A percentile compares a stretch with the other conserved stretches of the same genome.
Conservation (phyloP, 30 jellyfish, hydroid and myxozoan species). For the Cassiopea andromeda region DNA sequence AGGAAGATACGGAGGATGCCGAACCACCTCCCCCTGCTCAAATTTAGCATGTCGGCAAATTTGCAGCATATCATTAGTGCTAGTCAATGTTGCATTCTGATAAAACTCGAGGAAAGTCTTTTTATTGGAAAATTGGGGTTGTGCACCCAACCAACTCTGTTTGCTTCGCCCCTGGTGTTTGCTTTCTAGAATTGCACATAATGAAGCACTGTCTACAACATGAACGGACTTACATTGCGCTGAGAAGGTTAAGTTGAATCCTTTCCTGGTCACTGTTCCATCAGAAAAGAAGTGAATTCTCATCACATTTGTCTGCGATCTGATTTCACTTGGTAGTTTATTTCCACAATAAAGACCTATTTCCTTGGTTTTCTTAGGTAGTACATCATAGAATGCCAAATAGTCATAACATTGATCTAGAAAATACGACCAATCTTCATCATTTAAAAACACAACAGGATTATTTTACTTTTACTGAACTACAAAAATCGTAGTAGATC, state of each 20-base stretch:
- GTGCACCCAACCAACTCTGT: no score
- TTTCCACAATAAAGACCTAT: constrained; percentile 71
- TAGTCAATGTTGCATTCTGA: no score
- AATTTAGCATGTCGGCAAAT: no score
- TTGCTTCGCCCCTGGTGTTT: no score
- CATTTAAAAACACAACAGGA: no score
- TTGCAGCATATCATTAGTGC: no score
- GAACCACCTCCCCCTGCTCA: no score
- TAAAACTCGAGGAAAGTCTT: no score
- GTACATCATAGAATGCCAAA: constrained; percentile 73
- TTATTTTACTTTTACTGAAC: not conserved
- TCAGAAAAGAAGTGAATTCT: constrained; percentile 72
- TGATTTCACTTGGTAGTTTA: constrained; percentile 54
- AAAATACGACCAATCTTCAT: not conserved
- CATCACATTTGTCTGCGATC: constrained; percentile 62
- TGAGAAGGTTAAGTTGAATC: constrained; percentile 66
- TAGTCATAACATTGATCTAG: constrained; percentile 84
- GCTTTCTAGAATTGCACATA: no score
- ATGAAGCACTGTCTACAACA: no score
- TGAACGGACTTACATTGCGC: constrained; percentile 35
- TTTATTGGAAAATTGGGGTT: no score
- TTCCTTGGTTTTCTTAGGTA: constrained; percentile 19
- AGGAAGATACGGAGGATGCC: no score
- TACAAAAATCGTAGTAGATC: not conserved
- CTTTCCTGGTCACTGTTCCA: constrained; percentile 66